These are phyloP conservation scores for Pandemis cinnamomeana DNA, from an alignment of 2,888 invertebrate genomes.

Conservation along the genomic window DNA sequence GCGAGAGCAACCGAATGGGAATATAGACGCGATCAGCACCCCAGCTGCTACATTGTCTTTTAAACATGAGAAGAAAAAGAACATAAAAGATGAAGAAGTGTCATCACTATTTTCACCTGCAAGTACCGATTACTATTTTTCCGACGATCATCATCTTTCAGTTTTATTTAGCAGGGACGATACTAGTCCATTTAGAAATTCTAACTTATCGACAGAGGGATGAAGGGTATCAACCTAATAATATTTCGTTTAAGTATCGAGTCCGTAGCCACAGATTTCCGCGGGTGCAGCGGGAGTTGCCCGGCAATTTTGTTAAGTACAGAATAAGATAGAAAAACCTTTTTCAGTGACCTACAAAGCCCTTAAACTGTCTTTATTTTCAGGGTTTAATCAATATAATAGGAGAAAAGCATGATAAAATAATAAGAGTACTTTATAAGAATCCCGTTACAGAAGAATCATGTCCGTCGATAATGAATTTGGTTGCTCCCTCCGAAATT, in stretches of 20 bases:
- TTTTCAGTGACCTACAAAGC: not conserved
- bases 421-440: slow-evolving; percentile 55
- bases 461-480: slow-evolving; percentile 52
- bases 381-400: slow-evolving; percentile 68
- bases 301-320: too few species aligned
- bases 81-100: not conserved
- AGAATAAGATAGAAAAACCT: too few species aligned
- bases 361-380: slow-evolving; percentile 43
- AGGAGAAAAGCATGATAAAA: slow-evolving; percentile 56
- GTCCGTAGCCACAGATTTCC: too few species aligned
- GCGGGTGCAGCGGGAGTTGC: too few species aligned
- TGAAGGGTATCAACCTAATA: too few species aligned
- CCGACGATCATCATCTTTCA: not conserved
- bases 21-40: not conserved
- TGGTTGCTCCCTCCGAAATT: slow-evolving; percentile 36
- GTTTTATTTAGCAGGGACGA: not conserved
- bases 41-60: not conserved
- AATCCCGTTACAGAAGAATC: slow-evolving; percentile 51
- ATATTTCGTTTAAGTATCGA: too few species aligned
- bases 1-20: not conserved
- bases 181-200: not conserved
- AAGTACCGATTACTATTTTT: slow-evolving; percentile 6
- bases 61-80: slow-evolving; percentile 13
- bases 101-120: slow-evolving; percentile 3
- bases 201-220: too few species aligned